Base-by-base conservation (phyloP, 2,113 vertebrate genomes). In the Chaenogobius annularis region DNA sequence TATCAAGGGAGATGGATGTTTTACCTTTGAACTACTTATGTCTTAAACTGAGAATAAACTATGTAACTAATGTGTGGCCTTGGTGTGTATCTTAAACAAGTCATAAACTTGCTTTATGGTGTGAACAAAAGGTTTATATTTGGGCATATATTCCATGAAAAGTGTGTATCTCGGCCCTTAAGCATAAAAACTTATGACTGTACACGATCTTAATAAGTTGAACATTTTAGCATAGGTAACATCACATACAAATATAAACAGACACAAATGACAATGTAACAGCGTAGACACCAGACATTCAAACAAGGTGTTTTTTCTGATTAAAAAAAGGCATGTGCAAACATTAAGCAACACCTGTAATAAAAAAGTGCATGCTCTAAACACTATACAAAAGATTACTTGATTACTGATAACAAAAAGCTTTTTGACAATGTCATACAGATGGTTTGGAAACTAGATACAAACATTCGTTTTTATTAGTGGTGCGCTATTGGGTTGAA, bases 11-110 rank as follows among this genome's bases (percentile, higher is more conserved):
- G 22, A 26, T 13, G 4, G 26, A 31, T 58, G 55, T 58, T 58
- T 55, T 22, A 22, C 2, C 54, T 55, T 43, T 59, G 54, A 82
- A 78, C 69, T 84, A 59, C 78, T 84, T 88, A 84, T 87, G 76
- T 84, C 52, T 80, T 77, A 46, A 82, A 79, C 74, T 79, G 35
- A 7, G 80, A 90, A 87, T 87, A 85, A 90, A 85, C 70, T 43
- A 79, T 77, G 70, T 63, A 47, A 78, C 69, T 65, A 80, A 20
- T 46, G 10, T 66, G 13, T 44, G 10, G 43, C 20, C 20, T 23
- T 47, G 22, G 12, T 56, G 55, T 26, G 20, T 56, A 11, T 56
- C 23, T 56, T 50, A 50, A 56, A 56, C n/a, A 20, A 10, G 3
- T 23, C 11, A 22, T 55, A 55, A 55, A 14, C 22, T 26, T 56